Percentiles rank a stretch among this genome's conserved stretches.
phyloP scores from a whole-genome alignment of 2,113 vertebrate species.

The Lamprologus tigripictilis region DNA sequence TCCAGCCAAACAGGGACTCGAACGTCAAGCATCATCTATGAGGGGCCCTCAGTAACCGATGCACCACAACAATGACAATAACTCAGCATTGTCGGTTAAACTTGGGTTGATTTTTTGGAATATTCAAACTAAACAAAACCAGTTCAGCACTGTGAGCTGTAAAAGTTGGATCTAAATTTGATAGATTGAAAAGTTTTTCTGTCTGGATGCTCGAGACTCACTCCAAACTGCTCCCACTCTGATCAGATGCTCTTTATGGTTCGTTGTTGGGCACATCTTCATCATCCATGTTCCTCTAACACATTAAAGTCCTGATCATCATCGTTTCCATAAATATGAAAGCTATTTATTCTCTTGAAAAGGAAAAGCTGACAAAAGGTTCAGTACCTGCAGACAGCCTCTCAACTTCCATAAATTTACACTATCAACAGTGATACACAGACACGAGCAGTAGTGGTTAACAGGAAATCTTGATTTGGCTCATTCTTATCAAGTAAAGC shows the following conservation, averaged over 20 bases:
- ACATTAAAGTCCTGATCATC: neutral
- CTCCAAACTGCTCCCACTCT: neutral
- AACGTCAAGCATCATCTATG: neutral
- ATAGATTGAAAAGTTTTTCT: neutral
- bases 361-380: neutral
- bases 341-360: neutral
- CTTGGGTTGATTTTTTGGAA: neutral
- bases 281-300: neutral
- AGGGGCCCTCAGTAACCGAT: neutral
- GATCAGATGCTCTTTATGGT: neutral
- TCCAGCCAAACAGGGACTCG: neutral
- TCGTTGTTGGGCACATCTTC: neutral
- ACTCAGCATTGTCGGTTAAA: neutral
- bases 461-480: neutral
- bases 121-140: neutral
- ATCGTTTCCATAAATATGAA: neutral
- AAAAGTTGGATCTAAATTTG: neutral
- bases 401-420: neutral
- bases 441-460: neutral
- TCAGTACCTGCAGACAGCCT: neutral
- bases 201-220: rapidly evolving
- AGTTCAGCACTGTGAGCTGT: neutral
- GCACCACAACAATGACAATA: neutral
- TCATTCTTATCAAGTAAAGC: neutral
- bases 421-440: neutral